Evolutionary conservation across 2,888 invertebrate genomes (phyloP).

Genomic region (Noctua janthina): DNA sequence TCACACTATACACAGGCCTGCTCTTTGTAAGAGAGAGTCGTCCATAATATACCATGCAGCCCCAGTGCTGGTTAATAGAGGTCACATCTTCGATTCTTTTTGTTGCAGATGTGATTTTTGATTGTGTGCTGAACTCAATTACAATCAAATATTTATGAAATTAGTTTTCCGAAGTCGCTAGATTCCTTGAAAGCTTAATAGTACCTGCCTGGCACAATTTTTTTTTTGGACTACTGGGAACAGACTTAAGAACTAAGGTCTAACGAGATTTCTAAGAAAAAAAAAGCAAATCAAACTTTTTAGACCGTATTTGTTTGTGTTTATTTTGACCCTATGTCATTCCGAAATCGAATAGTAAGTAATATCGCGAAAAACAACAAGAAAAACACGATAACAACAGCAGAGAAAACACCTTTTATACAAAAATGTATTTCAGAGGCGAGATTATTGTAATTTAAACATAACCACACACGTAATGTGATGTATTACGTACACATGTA

Average conservation of each 20-base stretch:
- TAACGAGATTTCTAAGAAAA: background rate
- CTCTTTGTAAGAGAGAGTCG: background rate
- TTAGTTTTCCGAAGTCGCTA: background rate
- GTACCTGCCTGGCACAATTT: background rate
- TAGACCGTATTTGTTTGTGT: background rate
- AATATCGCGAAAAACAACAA: conserved; percentile 11
- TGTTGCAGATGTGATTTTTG: background rate
- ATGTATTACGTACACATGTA: conserved; percentile 21
- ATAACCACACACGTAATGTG: conserved; percentile 36
- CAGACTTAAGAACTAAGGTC: background rate
- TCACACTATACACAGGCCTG: background rate
- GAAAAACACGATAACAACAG: conserved; percentile 19
- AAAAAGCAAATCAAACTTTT: background rate
- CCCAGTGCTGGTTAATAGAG: background rate
- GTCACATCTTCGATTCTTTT: background rate
- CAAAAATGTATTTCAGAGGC: conserved; percentile 8
- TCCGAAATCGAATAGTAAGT: background rate
- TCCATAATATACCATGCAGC: background rate
- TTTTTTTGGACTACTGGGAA: background rate
- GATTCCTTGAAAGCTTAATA: background rate
- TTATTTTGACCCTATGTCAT: background rate
- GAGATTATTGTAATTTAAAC: conserved; percentile 42
- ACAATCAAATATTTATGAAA: background rate
- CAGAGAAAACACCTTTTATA: conserved; percentile 7
- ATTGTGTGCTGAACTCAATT: background rate